Conservation (phyloP, 2,888 invertebrate genomes). For the Cyclophora punctaria region DNA sequence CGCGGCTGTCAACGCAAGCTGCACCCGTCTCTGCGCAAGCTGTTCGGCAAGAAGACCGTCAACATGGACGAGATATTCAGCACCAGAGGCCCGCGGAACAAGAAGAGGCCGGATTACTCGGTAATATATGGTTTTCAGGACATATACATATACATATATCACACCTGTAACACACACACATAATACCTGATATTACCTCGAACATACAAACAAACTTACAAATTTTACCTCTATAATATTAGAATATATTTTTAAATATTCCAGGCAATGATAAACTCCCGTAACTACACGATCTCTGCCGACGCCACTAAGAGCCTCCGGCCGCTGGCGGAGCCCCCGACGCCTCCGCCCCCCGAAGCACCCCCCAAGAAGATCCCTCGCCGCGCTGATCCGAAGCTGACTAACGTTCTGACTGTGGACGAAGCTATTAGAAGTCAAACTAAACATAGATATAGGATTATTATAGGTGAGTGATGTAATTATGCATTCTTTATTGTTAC, state of each 20-base stretch:
- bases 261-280: slow-evolving; percentile 56
- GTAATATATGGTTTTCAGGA: too few species aligned
- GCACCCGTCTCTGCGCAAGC: slow-evolving; percentile 85
- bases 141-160: too few species aligned
- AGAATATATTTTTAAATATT: not conserved
- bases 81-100: slow-evolving; percentile 58
- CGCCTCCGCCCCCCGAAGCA: slow-evolving; percentile 16
- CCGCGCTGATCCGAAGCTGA: slow-evolving; percentile 54
- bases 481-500: too few species aligned
- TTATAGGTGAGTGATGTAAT: slow-evolving; percentile 48
- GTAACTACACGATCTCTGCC: slow-evolving; percentile 57
- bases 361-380: slow-evolving; percentile 43
- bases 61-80: slow-evolving; percentile 66
- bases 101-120: slow-evolving; percentile 54
- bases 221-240: too few species aligned
- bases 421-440: slow-evolving; percentile 69
- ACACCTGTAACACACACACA: too few species aligned
- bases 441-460: slow-evolving; percentile 69
- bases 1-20: slow-evolving; percentile 70
- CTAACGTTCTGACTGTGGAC: slow-evolving; percentile 60
- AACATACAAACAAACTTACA: too few species aligned
- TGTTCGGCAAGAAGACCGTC: slow-evolving; percentile 77
- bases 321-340: slow-evolving; percentile 26
- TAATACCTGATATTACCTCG: too few species aligned
- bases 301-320: slow-evolving; percentile 49